Percentiles rank a stretch among this genome's conserved stretches.
phyloP scores from a whole-genome alignment of 2,888 invertebrate species.

The Zaprionus bogoriensis region DNA sequence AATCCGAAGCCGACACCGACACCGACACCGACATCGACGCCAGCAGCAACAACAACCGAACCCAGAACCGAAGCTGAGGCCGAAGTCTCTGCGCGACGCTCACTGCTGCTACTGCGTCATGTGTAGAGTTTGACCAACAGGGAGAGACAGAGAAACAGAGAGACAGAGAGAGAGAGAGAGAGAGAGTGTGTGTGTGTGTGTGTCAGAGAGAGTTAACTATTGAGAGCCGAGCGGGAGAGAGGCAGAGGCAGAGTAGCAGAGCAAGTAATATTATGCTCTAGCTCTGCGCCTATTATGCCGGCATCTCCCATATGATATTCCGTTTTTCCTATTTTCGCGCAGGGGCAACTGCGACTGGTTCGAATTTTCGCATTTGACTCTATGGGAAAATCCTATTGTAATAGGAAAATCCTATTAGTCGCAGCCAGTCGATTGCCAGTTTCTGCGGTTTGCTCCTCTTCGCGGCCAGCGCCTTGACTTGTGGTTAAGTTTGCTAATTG shows the following conservation, averaged over 20 bases:
- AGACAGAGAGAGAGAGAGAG: constrained; percentile 7
- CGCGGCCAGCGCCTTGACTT: constrained; percentile 9
- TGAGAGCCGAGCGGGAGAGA: background rate
- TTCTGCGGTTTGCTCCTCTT: background rate
- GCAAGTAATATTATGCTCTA: no score
- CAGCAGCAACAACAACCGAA: background rate
- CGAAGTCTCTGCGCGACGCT: constrained; percentile 32
- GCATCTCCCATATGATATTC: constrained; percentile 62
- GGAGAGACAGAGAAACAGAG: constrained; percentile 10
- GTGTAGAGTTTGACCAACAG: constrained; percentile 52
- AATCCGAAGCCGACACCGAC: constrained; percentile 12
- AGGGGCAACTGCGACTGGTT: constrained; percentile 35
- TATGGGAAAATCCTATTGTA: constrained; percentile 24
- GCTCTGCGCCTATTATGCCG: constrained; percentile 38
- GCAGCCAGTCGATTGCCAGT: constrained; percentile 13
- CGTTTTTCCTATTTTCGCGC: constrained; percentile 10
- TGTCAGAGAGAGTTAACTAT: background rate
- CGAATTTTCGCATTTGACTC: constrained; percentile 39
- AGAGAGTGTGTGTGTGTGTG: constrained; percentile 12
- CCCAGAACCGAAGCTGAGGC: constrained; percentile 5
- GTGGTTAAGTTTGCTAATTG: constrained; percentile 24
- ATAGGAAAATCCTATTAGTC: constrained; percentile 59
- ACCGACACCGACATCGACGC: constrained; percentile 12
- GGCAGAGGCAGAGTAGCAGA: background rate
- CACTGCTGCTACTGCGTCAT: constrained; percentile 58